Percentiles rank a stretch among this genome's conserved stretches.
Evolutionary conservation across 2,113 vertebrate genomes (phyloP).

Genomic region (Plotosus lineatus): DNA sequence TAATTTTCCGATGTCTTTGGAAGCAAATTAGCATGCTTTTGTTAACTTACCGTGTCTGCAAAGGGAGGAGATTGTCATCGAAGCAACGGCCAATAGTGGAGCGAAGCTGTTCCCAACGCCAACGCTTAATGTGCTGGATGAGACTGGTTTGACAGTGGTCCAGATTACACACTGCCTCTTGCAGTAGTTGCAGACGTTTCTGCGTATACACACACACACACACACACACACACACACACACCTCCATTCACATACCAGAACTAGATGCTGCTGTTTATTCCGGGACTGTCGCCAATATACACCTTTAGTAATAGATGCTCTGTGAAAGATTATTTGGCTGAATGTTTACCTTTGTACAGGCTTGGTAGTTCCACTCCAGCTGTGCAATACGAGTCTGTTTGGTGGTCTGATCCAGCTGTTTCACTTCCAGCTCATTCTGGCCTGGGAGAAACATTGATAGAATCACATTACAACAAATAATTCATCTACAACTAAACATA

Average conservation of each 20-base stretch:
- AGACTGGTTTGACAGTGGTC: constrained; percentile 76
- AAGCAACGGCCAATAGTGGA: constrained; percentile 82
- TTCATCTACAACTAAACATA: not conserved
- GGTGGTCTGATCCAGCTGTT: constrained; percentile 45
- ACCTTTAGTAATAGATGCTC: not conserved
- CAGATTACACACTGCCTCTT: constrained; percentile 70
- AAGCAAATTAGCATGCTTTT: not conserved
- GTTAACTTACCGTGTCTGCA: constrained; percentile 74
- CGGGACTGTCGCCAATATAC: not conserved
- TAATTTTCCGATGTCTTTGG: too few species aligned
- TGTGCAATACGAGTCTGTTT: constrained; percentile 63
- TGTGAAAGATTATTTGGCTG: not conserved
- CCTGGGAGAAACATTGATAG: constrained; percentile 50
- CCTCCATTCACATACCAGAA: not conserved
- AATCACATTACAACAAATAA: not conserved
- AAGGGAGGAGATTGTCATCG: constrained; percentile 78
- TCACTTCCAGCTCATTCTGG: constrained; percentile 59
- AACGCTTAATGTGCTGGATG: constrained; percentile 80
- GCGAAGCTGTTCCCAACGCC: constrained; percentile 89
- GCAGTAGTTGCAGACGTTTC: constrained; percentile 68
- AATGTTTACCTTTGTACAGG: constrained; percentile 59
- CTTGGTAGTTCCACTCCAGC: constrained; percentile 61
- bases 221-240: constrained; percentile 25
- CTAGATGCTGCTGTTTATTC: not conserved
- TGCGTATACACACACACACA: constrained; percentile 44